Evolutionary conservation across 2,888 invertebrate species (phyloP).

Genomic region (Coelopa pilipes): DNA sequence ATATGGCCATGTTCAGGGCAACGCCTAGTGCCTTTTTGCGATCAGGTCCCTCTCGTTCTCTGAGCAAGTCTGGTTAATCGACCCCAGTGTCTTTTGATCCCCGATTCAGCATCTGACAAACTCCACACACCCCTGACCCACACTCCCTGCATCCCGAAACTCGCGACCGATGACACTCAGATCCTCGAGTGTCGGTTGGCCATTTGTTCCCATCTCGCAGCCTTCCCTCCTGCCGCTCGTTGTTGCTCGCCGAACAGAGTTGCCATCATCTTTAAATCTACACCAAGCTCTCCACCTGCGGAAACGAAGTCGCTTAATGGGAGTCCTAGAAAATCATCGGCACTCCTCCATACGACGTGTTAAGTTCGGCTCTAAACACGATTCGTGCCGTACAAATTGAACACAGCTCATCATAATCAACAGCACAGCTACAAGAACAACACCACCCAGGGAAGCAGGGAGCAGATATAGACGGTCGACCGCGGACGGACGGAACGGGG

Average conservation of each 20-base stretch:
- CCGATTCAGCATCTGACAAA: no score
- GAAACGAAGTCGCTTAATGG: neutral
- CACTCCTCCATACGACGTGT: slow-evolving; percentile 7
- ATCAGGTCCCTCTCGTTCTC: no score
- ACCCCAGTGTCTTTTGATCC: no score
- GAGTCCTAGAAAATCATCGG: slow-evolving; percentile 1
- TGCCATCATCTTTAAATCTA: neutral
- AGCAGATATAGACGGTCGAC: slow-evolving; percentile 15
- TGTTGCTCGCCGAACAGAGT: neutral
- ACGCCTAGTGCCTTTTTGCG: no score
- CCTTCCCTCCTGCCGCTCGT: neutral
- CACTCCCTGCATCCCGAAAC: no score
- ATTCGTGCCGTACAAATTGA: slow-evolving; percentile 59
- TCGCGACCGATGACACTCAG: no score
- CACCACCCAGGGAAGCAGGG: slow-evolving; percentile 29
- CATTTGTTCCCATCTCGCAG: no score
- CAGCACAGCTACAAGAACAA: slow-evolving; percentile 35
- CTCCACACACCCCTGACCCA: no score
- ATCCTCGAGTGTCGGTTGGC: no score
- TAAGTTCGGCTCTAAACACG: slow-evolving; percentile 41
- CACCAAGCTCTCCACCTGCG: neutral
- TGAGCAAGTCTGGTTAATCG: no score
- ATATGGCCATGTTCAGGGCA: neutral
- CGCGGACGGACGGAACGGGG: slow-evolving; percentile 50
- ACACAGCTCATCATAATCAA: slow-evolving; percentile 60